Conservation (phyloP, 2,113 vertebrate genomes). For the Orientallactaga bullata region DNA sequence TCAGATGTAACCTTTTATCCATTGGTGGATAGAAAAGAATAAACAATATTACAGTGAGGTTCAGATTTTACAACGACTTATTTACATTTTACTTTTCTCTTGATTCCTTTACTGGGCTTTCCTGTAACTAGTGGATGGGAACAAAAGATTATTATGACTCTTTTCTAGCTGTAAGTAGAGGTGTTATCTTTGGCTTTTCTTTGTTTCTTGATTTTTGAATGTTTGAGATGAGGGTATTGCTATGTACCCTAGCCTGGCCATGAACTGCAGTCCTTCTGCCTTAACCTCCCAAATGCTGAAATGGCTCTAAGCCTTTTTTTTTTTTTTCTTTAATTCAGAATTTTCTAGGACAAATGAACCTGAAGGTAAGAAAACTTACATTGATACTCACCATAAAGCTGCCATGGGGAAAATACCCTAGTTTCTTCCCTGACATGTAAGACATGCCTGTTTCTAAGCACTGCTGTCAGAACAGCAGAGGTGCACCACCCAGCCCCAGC, state of each 20-base stretch:
- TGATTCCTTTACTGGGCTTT: neutral
- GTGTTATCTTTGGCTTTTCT: neutral
- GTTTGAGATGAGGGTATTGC: neutral
- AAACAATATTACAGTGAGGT: slow-evolving; percentile 44
- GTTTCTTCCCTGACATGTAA: neutral
- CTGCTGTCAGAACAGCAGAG: neutral
- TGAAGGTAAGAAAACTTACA: neutral
- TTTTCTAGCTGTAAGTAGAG: neutral
- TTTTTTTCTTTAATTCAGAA: neutral
- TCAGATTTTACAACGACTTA: slow-evolving; percentile 36
- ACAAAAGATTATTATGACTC: neutral
- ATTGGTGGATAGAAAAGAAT: slow-evolving; percentile 36
- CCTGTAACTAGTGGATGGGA: neutral
- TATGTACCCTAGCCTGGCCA: neutral
- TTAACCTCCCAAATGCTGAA: neutral
- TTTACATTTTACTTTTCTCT: slow-evolving; percentile 34
- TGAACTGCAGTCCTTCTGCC: neutral
- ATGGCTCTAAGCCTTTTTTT: neutral
- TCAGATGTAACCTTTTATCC: slow-evolving; percentile 50
- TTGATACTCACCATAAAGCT: neutral
- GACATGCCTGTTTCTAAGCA: neutral
- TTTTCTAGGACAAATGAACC: neutral
- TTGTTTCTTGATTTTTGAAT: neutral
- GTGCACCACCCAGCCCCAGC: rapidly evolving
- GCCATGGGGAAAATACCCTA: neutral